Evolutionary conservation across 1,140 invertebrate genomes (phyloP), one percentile per base, ranked within the genome.

Genomic region (Tribolium castaneum): DNA sequence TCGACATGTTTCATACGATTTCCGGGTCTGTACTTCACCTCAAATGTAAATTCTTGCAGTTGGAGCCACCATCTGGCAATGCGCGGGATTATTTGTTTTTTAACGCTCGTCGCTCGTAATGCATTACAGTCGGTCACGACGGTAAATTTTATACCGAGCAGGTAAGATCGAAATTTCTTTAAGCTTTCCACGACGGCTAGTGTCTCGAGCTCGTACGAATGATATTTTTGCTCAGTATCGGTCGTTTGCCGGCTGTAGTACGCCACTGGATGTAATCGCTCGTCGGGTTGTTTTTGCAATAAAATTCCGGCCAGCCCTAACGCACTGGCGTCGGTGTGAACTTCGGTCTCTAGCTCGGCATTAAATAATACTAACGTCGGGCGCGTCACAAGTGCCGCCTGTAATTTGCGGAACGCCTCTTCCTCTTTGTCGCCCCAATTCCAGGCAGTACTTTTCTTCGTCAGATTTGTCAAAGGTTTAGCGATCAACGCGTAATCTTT

Each of bases 191-290:
- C 80, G 2, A 82, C 76, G 6, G 78, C 81, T 2, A 82, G 45
- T 6, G 62, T 62, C 39, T 84, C 80, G 1, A 82, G 62, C 76
- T 90, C 88, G 22, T 84, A 87, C 7, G 86, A 87, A 75, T 89
- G 77, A 73, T 76, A 78, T 75, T 62, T 73, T 14, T n/a, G n/a
- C 49, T 82, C 79, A 0, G 54, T 59, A 2, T 34, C 52, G 88
- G 66, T 82, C 1, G 81, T 83, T 56, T 78, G 77, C 2, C 70
- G 54, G 54, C 81, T 82, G 49, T 49, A 81, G 59, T 81, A 82
- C 2, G 66, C 62, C 10, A 80, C 78, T 35, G 76, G 71, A 19
- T 76, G 72, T 34, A 80, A 52, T n/a, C 70, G 45, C 5, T 56
- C 66, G 16, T 74, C 70, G 2, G 1, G 4, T 16, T 85, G 76